Conservation (phyloP, 1,140 invertebrate species). For the Phymorhynchus buccinoides region DNA sequence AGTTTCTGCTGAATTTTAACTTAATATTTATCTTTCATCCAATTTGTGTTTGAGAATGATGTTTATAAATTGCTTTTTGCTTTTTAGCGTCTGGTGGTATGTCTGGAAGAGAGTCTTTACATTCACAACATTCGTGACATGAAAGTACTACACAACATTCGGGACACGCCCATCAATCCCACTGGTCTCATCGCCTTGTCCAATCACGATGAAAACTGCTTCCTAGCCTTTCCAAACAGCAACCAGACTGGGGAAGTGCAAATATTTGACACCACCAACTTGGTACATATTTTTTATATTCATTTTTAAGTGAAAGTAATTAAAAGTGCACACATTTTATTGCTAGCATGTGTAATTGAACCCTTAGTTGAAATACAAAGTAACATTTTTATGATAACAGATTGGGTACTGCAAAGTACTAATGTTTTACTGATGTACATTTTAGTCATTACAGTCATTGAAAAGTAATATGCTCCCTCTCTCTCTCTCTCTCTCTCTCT, state of each 20-base stretch:
- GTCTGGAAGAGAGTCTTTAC: conserved; percentile 96
- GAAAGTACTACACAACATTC: conserved; percentile 98
- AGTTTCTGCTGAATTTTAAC: not conserved
- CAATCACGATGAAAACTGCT: conserved; percentile 90
- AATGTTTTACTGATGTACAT: too few relatives aligned
- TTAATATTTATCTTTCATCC: not conserved
- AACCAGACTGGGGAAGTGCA: conserved; percentile 95
- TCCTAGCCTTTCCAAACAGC: conserved; percentile 96
- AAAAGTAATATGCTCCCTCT: not conserved
- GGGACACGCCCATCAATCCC: conserved; percentile 96
- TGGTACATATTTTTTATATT: conserved; percentile 76
- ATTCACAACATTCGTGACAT: conserved; percentile 99
- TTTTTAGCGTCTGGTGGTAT: conserved; percentile 91
- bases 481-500: not conserved
- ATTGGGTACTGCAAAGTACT: too few relatives aligned
- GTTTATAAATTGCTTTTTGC: too few relatives aligned
- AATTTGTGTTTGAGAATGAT: too few relatives aligned
- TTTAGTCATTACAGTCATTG: too few relatives aligned
- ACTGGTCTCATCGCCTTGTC: conserved; percentile 93
- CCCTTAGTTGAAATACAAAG: not conserved
- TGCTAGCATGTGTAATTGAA: too few relatives aligned
- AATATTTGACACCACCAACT: conserved; percentile 96
- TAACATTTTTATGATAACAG: too few relatives aligned
- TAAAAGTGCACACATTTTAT: not conserved
- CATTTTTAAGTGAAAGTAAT: not conserved